Conservation (phyloP, 2,888 invertebrate species). For the Thera obeliscata region DNA sequence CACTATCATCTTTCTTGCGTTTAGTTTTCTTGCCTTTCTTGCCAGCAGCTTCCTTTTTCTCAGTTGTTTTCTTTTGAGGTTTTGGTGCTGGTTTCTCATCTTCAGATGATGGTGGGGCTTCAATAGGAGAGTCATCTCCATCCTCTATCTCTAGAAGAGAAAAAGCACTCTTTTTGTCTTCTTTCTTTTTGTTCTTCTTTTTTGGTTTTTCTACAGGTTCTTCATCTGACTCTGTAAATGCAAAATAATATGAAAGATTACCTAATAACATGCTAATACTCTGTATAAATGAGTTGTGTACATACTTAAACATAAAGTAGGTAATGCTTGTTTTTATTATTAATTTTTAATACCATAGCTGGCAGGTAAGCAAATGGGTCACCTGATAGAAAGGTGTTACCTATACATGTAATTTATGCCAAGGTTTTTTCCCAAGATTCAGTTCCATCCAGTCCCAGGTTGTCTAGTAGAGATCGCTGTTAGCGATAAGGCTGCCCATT, state of each 20-base stretch:
- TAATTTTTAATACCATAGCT: too few species aligned
- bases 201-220: constrained; percentile 76
- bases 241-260: constrained; percentile 4
- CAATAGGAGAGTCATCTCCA: constrained; percentile 78
- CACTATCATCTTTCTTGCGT: constrained; percentile 89
- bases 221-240: constrained; percentile 68
- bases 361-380: too few species aligned
- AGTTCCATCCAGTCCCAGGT: too few species aligned
- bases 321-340: too few species aligned
- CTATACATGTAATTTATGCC: too few species aligned
- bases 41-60: constrained; percentile 78
- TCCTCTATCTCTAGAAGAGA: constrained; percentile 88
- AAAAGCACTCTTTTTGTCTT: constrained; percentile 86
- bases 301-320: too few species aligned
- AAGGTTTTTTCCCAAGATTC: too few species aligned
- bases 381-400: too few species aligned
- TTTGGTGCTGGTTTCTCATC: constrained; percentile 72
- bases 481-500: too few species aligned
- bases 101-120: constrained; percentile 75
- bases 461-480: too few species aligned
- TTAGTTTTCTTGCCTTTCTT: constrained; percentile 90
- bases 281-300: too few species aligned
- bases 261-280: too few species aligned
- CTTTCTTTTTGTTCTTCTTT: constrained; percentile 69
- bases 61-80: constrained; percentile 64